Base-by-base conservation (phyloP, 2,888 invertebrate genomes). In the Blera fallax region DNA sequence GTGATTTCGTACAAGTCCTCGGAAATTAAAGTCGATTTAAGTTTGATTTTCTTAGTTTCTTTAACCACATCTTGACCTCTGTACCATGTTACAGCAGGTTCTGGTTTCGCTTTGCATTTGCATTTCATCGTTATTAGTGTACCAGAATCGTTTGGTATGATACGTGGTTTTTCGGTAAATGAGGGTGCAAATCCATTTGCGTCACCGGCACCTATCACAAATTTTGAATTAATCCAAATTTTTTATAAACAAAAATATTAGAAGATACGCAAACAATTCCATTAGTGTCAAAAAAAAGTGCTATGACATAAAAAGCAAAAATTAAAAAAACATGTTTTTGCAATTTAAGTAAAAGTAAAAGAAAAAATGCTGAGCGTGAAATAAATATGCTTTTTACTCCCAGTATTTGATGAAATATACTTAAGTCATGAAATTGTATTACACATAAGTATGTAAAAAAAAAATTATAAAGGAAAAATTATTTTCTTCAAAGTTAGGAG, bases 71-170 rank as follows among this genome's bases (percentile, higher is more conserved):
- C 96, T 89, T 96, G 96, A 89, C 97, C 98, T 90, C 98, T 95
- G 93, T 96, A 98, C 99, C 99, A 99, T 88, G 96, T 97, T 87
- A 99, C 97, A 89, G 95, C 95, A 56, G 99, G 98, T 92, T 96
- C 97, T 88, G 99, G 98, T 93, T 97, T 97, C 54, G 98, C 98
- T 93, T 96, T 97, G 93, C 97, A 97, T 91, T 96, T 96, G 93
- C 99, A 99, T 93, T 98, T 97, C 97, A 99, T 98, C 87, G 98
- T 96, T 90, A 99, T 98, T 90, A 98, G 95, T 89, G 98, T 98
- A 89, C 98, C 99, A 91, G 96, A 97, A 93, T 98, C 98, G 93
- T 98, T 98, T 91, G 99, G 99, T 94, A 99, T 98, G 93, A 99
- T 99, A 93, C 97, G 96, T 88, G 99, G 99, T 94, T 99, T 99